Base-by-base conservation (phyloP, 1,140 invertebrate genomes). In the Venustaconcha ellipsiformis region DNA sequence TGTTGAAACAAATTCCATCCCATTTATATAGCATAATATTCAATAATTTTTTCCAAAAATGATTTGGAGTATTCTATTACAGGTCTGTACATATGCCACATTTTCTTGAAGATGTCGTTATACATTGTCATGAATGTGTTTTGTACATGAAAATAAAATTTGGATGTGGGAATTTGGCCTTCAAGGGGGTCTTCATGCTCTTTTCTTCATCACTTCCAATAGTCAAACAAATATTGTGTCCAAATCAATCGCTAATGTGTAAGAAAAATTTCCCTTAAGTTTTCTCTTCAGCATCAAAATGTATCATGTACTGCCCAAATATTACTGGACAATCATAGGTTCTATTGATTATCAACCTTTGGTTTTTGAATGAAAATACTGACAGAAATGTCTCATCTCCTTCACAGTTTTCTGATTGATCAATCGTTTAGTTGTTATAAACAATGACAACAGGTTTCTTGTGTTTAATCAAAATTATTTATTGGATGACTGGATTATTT, bases 221-320 rank as follows among this genome's bases (percentile, higher is more conserved):
- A 26, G 26, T 26, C 2, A 26, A 26, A 1, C 26, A 26, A 26
- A 2, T 2, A 1, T 26, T 26, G 26, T 26, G 26, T 26, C 26
- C 2, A 1, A 26, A 26, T 2, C 2, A 2, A 26, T 26, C 2
- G 26, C 26, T 26, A 26, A 26, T 2, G 2, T 26, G 58, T 14
- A 5, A 13, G 60, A 71, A 71, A 64, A 71, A 71, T 48, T 71
- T 62, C 15, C 56, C 14, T 20, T 63, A 71, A 12, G 70, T 57
- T 14, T 58, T 1, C 18, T 64, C n/a, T 71, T 71, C 70, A 8
- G 57, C 70, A 48, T 71, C 70, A 6, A 17, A 71, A 20, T 71
- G 70, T 55, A 71, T 4, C 17, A 26, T 55, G 14, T 48, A 15
- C 13, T 48, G 60, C 4, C 70, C 20, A 17, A 71, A 11, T 2